Conservation (phyloP, 2,888 invertebrate genomes). For the Iselma pallidipennis region DNA sequence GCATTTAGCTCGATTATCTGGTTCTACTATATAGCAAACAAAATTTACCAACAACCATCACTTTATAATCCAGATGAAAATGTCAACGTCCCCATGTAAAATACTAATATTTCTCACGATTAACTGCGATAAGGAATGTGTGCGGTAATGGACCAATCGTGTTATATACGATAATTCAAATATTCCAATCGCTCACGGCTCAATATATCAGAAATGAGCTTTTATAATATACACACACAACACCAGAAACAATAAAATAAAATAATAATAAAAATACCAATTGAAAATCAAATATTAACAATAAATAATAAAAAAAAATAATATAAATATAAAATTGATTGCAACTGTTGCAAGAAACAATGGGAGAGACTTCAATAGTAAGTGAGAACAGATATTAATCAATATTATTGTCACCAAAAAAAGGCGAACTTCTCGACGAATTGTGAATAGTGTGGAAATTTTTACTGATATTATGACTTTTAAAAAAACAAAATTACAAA, state of each 20-base stretch:
- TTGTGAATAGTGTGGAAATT: no score
- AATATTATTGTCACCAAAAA: no score
- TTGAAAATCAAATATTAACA: background rate
- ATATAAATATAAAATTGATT: background rate
- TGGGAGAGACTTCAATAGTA: conserved; percentile 16
- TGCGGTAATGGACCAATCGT: conserved; percentile 35
- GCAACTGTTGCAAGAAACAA: background rate
- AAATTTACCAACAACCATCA: no score
- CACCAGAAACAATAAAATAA: no score
- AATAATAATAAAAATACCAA: background rate
- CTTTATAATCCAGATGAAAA: conserved; percentile 10
- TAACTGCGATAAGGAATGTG: conserved; percentile 26
- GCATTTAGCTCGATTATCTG: no score
- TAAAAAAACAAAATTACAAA: background rate
- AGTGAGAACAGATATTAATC: conserved; percentile 15
- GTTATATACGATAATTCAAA: conserved; percentile 32
- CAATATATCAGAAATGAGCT: background rate
- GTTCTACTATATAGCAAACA: no score
- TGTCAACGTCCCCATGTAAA: conserved; percentile 25
- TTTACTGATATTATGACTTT: no score
- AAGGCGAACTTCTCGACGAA: no score
- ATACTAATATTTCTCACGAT: conserved; percentile 33
- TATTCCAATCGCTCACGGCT: conserved; percentile 32
- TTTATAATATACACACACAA: no score
- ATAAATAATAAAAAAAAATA: background rate